phyloP scores from a whole-genome alignment of 2,797 vertebrate genomes.

The Lithobates sylvaticus region DNA sequence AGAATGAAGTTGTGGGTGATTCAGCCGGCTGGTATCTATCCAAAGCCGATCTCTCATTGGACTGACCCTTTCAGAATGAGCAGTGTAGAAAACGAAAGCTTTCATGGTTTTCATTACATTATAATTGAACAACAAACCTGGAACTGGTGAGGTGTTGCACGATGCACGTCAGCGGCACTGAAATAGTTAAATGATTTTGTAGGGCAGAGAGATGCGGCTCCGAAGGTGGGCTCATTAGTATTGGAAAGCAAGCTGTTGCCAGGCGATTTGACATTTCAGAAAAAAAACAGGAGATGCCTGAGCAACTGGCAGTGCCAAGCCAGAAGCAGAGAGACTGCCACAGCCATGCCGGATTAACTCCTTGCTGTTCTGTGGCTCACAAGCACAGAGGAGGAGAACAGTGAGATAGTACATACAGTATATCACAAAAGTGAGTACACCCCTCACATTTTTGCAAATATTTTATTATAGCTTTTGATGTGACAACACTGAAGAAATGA shows the following conservation, averaged over 20 bases:
- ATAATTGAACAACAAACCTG: too few relatives aligned
- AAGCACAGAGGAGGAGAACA: background rate
- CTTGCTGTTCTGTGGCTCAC: background rate
- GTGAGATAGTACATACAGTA: too few relatives aligned
- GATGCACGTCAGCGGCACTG: background rate
- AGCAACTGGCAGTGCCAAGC: conserved; percentile 14
- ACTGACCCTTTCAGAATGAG: too few relatives aligned
- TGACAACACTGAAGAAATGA: too few relatives aligned
- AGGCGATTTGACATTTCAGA: conserved; percentile 27
- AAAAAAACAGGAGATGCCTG: background rate
- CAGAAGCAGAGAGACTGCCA: background rate
- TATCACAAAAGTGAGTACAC: too few relatives aligned
- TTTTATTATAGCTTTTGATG: too few relatives aligned
- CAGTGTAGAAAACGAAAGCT: too few relatives aligned
- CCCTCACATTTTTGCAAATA: too few relatives aligned
- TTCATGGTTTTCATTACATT: too few relatives aligned
- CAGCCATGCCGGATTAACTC: background rate
- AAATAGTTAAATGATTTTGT: background rate
- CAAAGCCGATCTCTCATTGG: too few relatives aligned
- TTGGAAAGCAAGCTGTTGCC: background rate
- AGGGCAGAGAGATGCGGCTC: background rate
- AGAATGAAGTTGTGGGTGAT: too few relatives aligned
- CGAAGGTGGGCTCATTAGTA: conserved; percentile 30
- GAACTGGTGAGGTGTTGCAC: too few relatives aligned
- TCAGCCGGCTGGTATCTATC: background rate